Evolutionary conservation across 2,797 vertebrate species (phyloP), one percentile per base, ranked within the genome.

Genomic region (Enteromius fasciolatus): DNA sequence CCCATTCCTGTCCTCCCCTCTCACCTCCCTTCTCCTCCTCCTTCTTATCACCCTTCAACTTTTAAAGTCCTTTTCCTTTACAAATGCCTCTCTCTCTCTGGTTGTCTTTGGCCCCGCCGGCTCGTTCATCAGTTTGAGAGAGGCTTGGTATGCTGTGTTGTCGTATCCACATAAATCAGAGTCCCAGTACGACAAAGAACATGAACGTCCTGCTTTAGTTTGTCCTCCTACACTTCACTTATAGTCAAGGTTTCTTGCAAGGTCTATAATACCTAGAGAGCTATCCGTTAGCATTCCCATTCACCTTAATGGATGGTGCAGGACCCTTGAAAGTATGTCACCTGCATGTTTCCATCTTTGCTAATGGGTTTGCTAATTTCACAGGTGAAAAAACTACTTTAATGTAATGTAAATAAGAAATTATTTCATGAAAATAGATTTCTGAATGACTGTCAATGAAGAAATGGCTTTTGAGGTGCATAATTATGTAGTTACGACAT

Each of bases 1-100:
- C 89, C 87, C 83, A 90, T 89, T 90, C 84, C 89, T 90, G 89
- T 91, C 89, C 87, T 90, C 89, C 89, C 86, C 89, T 86, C 85
- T 90, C 88, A 87, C 89, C 84, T 87, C 85, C 17, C 84, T 87
- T 39, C 15, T 68, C 59, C 63, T 76, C 52, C 39, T 48, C 28
- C 3, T 44, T 46, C 83, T 77, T 54, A 85, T 76, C 83, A 66
- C 46, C 46, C 8, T 80, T 72, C 20, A 61, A 76, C 25, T 83
- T 78, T 90, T 86, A 89, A 86, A 78, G 46, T 88, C 85, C n/a
- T 80, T 50, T 80, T 85, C 50, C 41, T 74, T 63, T 39, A 75
- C 61, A 59, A 67, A 84, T 18, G 23, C 44, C 41, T 76, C 44
- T 81, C 50, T 64, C 28, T 80, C 1, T 64, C 28, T 83, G 1